phyloP scores from a whole-genome alignment of 2,888 invertebrate species.

The Spodoptera exigua region DNA sequence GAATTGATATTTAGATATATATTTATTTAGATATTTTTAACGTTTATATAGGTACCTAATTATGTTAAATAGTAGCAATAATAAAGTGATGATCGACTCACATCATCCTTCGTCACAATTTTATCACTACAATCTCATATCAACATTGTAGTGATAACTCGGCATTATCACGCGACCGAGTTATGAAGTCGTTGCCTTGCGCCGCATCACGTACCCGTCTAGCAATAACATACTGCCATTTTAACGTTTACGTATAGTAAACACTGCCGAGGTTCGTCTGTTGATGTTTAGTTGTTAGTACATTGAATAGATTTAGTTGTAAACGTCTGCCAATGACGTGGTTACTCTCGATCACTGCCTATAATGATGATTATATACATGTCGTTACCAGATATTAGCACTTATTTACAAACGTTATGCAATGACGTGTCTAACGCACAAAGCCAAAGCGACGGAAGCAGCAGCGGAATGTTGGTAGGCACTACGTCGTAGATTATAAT shows the following conservation, averaged over 20 bases:
- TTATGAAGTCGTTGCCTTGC: conserved; percentile 22
- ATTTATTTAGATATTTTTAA: conserved; percentile 59
- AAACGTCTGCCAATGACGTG: conserved; percentile 20
- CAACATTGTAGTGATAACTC: conserved; percentile 7
- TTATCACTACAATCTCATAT: conserved; percentile 6
- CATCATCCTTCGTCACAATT: conserved; percentile 2
- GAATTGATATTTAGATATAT: conserved; percentile 69
- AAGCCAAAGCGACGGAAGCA: conserved; percentile 3
- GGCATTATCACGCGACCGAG: neutral
- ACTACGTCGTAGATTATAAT: conserved; percentile 44
- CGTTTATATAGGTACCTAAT: conserved; percentile 45
- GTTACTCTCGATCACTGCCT: conserved; percentile 14
- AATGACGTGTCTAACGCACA: conserved; percentile 8
- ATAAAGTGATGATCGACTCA: conserved; percentile 41
- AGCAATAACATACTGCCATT: conserved; percentile 65
- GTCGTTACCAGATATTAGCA: neutral
- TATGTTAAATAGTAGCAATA: conserved; percentile 46
- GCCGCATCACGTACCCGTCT: conserved; percentile 24
- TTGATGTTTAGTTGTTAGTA: conserved; percentile 33
- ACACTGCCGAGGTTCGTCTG: conserved; percentile 38
- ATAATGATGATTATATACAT: neutral
- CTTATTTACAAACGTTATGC: conserved; percentile 17
- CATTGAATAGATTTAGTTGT: conserved; percentile 30
- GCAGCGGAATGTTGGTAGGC: conserved; percentile 45
- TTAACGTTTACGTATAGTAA: conserved; percentile 38